These are phyloP conservation scores for Andrena praecox DNA, from an alignment of 2,888 invertebrate species.

Conservation along the genomic window DNA sequence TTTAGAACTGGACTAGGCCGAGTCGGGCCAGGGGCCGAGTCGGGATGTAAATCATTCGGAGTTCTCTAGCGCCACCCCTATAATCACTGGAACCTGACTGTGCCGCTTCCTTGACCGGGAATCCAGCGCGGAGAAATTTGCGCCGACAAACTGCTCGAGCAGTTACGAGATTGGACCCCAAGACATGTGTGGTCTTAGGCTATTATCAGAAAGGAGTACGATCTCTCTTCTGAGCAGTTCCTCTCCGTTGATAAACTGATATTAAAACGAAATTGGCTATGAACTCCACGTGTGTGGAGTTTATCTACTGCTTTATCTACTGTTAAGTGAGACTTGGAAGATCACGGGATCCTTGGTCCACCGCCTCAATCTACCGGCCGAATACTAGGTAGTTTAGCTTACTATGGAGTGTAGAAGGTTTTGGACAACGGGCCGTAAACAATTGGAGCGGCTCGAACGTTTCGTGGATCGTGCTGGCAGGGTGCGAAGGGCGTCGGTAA, in stretches of 20 bases:
- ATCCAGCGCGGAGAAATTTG: constrained; percentile 60
- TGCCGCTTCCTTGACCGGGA: constrained; percentile 68
- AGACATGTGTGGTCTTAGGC: constrained; percentile 50
- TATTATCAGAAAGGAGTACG: too few relatives aligned
- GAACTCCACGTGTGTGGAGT: too few relatives aligned
- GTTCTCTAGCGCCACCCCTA: constrained; percentile 84
- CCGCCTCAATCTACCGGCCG: too few relatives aligned
- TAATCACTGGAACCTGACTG: constrained; percentile 80
- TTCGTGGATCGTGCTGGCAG: constrained; percentile 41
- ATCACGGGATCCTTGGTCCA: too few relatives aligned
- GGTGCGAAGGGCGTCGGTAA: constrained; percentile 70
- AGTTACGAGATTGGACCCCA: constrained; percentile 30
- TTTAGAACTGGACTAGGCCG: constrained; percentile 79
- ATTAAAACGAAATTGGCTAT: too few relatives aligned
- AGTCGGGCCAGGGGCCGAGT: constrained; percentile 60
- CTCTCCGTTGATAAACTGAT: not conserved
- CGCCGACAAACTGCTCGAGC: constrained; percentile 44
- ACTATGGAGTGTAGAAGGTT: constrained; percentile 61
- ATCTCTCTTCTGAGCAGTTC: not conserved
- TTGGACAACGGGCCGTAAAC: constrained; percentile 75
- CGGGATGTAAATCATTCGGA: constrained; percentile 83
- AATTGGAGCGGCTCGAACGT: constrained; percentile 67
- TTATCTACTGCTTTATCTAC: too few relatives aligned
- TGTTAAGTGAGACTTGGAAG: too few relatives aligned
- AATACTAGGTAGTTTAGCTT: too few relatives aligned